phyloP scores from a whole-genome alignment of 1,140 invertebrate species.

The Ridgeia piscesae region DNA sequence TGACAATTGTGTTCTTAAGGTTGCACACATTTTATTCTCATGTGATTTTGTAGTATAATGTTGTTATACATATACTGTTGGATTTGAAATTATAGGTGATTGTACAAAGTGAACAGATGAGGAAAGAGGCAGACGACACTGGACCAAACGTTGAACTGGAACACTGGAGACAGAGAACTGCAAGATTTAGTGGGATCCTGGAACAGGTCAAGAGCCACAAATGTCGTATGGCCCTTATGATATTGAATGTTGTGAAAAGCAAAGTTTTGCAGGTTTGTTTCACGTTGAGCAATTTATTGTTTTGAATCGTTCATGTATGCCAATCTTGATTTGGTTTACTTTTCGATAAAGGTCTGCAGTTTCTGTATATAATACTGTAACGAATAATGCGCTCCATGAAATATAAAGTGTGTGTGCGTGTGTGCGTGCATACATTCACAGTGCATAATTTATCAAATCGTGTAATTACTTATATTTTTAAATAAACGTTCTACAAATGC shows the following conservation, averaged over 20 bases:
- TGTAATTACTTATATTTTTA: too few relatives aligned
- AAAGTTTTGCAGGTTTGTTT: constrained; percentile 70
- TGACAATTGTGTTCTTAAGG: neutral
- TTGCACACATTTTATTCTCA: neutral
- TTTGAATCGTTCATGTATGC: neutral
- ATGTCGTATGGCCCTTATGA: constrained; percentile 71
- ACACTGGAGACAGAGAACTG: constrained; percentile 92
- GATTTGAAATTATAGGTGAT: constrained; percentile 40
- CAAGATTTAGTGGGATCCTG: constrained; percentile 86
- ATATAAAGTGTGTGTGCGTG: too few relatives aligned
- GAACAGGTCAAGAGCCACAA: constrained; percentile 78
- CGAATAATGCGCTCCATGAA: too few relatives aligned
- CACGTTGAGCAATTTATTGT: neutral
- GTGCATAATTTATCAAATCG: too few relatives aligned
- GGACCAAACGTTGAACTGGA: constrained; percentile 94
- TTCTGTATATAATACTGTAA: too few relatives aligned
- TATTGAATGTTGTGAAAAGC: constrained; percentile 76
- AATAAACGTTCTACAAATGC: too few relatives aligned
- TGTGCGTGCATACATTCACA: too few relatives aligned
- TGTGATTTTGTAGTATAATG: neutral
- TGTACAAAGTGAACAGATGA: constrained; percentile 68
- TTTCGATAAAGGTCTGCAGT: too few relatives aligned
- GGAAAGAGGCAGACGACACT: constrained; percentile 86
- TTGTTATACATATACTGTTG: neutral
- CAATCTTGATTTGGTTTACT: too few relatives aligned